phyloP scores from a whole-genome alignment of 2,888 invertebrate species.

The Habrosyne pyritoides region DNA sequence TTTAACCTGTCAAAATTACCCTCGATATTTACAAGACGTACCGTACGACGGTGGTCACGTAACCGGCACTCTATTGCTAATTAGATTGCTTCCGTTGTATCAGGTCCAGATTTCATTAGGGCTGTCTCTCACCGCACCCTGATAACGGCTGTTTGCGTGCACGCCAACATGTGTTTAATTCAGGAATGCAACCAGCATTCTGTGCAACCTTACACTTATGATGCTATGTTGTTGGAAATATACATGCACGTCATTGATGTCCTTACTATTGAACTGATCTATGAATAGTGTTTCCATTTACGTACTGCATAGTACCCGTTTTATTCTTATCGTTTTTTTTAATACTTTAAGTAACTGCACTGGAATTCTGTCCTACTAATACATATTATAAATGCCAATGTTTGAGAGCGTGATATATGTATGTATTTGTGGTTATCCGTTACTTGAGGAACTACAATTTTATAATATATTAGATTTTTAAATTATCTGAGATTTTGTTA shows the following conservation, averaged over 20 bases:
- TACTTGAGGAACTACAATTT: too few relatives aligned
- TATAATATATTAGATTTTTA: too few relatives aligned
- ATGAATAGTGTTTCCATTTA: neutral
- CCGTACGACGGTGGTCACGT: too few relatives aligned
- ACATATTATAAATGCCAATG: too few relatives aligned
- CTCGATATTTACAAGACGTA: too few relatives aligned
- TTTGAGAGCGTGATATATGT: too few relatives aligned
- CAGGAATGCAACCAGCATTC: conserved; percentile 3
- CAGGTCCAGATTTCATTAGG: neutral
- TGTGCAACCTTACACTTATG: neutral
- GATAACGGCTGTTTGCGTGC: neutral
- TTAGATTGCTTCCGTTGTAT: neutral
- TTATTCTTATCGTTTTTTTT: neutral
- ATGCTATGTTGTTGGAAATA: neutral
- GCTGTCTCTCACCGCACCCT: neutral
- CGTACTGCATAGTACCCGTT: neutral
- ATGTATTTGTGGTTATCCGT: too few relatives aligned
- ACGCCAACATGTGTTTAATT: neutral
- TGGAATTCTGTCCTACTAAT: too few relatives aligned
- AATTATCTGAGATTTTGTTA: too few relatives aligned
- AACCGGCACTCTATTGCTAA: neutral
- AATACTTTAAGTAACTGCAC: too few relatives aligned
- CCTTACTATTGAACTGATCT: conserved; percentile 2
- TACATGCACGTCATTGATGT: conserved; percentile 4
- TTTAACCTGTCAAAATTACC: too few relatives aligned